These are phyloP conservation scores for Polypterus bichir DNA, from an alignment of 2,113 vertebrate genomes.

Conservation along the genomic window DNA sequence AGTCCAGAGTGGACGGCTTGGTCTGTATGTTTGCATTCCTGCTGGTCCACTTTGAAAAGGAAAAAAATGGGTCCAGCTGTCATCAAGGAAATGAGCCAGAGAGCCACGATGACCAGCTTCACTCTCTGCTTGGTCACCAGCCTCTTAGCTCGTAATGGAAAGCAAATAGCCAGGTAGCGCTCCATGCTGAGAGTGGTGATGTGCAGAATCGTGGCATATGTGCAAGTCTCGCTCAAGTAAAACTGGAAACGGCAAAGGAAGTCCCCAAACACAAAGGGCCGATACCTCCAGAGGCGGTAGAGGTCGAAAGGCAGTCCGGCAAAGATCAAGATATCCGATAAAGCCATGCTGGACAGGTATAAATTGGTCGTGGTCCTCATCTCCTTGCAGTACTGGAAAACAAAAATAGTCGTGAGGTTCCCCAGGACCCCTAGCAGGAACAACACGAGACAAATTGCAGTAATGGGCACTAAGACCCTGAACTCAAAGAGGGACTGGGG, in stretches of 20 bases:
- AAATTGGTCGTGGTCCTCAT: slow-evolving; percentile 24
- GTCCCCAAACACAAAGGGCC: slow-evolving; percentile 25
- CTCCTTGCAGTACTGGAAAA: slow-evolving; percentile 20
- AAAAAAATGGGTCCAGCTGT: slow-evolving; percentile 19
- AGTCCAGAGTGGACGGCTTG: slow-evolving; percentile 13
- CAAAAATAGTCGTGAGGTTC: slow-evolving; percentile 17
- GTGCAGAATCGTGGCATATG: slow-evolving; percentile 26
- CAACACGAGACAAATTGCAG: slow-evolving; percentile 15
- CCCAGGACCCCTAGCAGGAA: slow-evolving; percentile 25
- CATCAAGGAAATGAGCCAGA: slow-evolving; percentile 23
- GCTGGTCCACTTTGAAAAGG: slow-evolving; percentile 20
- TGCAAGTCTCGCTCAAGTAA: slow-evolving; percentile 28
- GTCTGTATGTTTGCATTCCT: slow-evolving; percentile 19
- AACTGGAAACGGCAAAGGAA: slow-evolving; percentile 27
- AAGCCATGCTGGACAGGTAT: slow-evolving; percentile 26
- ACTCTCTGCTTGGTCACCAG: slow-evolving; percentile 22
- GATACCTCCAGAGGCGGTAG: slow-evolving; percentile 30
- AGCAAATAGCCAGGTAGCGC: slow-evolving; percentile 26
- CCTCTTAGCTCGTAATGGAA: slow-evolving; percentile 24
- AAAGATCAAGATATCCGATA: slow-evolving; percentile 21
- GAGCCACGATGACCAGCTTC: slow-evolving; percentile 16
- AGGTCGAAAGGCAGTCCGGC: slow-evolving; percentile 25
- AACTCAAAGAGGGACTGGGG: slow-evolving; percentile 19
- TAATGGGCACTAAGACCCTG: slow-evolving; percentile 13
- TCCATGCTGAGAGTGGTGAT: slow-evolving; percentile 24